Percentiles rank a stretch among this genome's conserved stretches.
Conservation (phyloP, 2,113 vertebrate species). For the Passer montanus region DNA sequence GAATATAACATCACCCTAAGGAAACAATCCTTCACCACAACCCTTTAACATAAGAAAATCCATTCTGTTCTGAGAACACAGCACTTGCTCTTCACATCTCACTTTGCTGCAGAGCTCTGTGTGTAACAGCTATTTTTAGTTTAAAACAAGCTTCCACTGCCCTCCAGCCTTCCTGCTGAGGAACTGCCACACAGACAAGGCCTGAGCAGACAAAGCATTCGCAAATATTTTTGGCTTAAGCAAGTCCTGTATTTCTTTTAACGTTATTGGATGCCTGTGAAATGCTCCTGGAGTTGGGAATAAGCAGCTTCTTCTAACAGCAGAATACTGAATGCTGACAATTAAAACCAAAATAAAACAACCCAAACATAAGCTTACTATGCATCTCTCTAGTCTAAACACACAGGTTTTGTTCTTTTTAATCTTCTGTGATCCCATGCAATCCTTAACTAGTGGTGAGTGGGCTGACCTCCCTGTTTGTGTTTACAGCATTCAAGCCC, state of each 20-base stretch:
- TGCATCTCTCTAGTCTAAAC: background rate
- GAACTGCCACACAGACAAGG: constrained; percentile 11
- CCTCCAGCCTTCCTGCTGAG: constrained; percentile 56
- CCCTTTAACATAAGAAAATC: background rate
- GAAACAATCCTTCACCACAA: background rate
- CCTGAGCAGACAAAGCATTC: background rate
- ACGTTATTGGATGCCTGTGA: background rate
- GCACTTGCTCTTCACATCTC: background rate
- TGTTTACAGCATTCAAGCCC: background rate
- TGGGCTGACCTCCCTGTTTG: background rate
- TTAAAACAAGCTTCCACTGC: constrained; percentile 52
- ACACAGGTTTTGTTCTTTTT: background rate
- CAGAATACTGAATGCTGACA: background rate
- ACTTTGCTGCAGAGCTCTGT: background rate
- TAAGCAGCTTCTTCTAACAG: background rate
- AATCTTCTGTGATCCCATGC: background rate
- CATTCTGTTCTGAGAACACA: background rate
- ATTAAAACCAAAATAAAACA: background rate
- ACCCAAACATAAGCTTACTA: background rate
- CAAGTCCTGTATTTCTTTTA: background rate
- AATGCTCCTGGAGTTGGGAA: background rate
- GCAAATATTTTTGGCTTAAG: background rate
- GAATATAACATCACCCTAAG: background rate
- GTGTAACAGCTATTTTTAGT: constrained; percentile 1
- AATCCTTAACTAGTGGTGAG: background rate